These are phyloP conservation scores for Epicauta chinensis DNA, from an alignment of 1,140 invertebrate genomes.

Conservation along the genomic window DNA sequence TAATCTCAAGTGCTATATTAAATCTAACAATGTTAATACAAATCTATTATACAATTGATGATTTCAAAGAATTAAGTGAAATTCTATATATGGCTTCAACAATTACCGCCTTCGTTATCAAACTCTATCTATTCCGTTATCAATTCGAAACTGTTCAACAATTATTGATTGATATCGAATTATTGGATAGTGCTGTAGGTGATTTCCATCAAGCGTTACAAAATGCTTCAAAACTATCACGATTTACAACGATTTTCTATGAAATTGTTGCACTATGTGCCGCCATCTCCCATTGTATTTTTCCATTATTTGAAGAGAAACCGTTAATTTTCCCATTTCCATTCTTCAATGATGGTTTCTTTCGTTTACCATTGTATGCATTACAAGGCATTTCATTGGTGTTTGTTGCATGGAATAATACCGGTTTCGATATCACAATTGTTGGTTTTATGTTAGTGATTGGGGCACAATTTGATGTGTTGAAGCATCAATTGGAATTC, in stretches of 20 bases:
- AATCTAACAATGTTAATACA: no score
- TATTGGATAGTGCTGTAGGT: background rate
- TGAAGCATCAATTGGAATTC: background rate
- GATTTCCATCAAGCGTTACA: no score
- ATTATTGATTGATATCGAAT: background rate
- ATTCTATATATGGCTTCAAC: background rate
- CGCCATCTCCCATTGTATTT: no score
- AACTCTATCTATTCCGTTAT: background rate
- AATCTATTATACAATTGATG: background rate
- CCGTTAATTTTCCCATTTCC: background rate
- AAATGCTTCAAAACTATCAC: no score
- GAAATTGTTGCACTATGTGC: background rate
- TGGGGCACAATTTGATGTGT: background rate
- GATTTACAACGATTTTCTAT: background rate
- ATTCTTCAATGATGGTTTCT: background rate
- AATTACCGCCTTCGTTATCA: background rate
- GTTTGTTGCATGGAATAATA: background rate
- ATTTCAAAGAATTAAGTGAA: background rate
- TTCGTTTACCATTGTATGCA: background rate
- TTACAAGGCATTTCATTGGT: background rate
- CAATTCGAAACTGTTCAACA: background rate
- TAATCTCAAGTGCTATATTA: no score
- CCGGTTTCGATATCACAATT: background rate
- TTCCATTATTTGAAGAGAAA: background rate
- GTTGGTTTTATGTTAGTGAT: background rate